Evolutionary conservation across 30 jellyfish, hydroid and myxozoan genomes (phyloP).

Genomic region (Cassiopea xamachana): DNA sequence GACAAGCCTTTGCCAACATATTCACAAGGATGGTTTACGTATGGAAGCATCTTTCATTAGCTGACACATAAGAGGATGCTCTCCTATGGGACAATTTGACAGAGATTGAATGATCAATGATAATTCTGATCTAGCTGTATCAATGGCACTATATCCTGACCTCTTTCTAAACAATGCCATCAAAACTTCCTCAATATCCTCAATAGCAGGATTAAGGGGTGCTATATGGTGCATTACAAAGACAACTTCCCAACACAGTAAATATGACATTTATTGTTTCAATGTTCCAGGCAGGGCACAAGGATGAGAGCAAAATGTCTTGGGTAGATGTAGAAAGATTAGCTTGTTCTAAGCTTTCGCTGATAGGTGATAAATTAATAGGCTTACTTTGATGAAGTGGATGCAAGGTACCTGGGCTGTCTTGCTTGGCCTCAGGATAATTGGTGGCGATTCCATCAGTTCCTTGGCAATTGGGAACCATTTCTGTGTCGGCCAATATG

Average conservation of each 20-base stretch:
- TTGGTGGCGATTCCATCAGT: not conserved
- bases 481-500: constrained; percentile 11
- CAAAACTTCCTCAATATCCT: not conserved
- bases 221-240: not conserved
- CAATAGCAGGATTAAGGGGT: not conserved
- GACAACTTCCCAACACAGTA: not conserved
- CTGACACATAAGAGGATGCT: not conserved
- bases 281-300: not conserved
- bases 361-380: not conserved
- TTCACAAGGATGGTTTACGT: not conserved
- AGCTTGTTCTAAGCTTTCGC: not conserved
- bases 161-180: not conserved
- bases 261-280: not conserved
- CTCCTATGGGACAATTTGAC: not conserved
- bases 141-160: not conserved
- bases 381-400: not conserved
- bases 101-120: not conserved
- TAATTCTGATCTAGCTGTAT: not conserved
- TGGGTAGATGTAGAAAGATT: not conserved
- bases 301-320: not conserved
- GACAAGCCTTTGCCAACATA: not conserved
- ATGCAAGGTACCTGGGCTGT: not conserved
- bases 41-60: not conserved
- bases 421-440: not conserved
- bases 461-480: not conserved